A percentile compares a stretch with the other conserved stretches of the same genome.
These are phyloP conservation scores for Lepidocyrtinus sp. DNA, from an alignment of 2,888 invertebrate species.

Conservation along the genomic window DNA sequence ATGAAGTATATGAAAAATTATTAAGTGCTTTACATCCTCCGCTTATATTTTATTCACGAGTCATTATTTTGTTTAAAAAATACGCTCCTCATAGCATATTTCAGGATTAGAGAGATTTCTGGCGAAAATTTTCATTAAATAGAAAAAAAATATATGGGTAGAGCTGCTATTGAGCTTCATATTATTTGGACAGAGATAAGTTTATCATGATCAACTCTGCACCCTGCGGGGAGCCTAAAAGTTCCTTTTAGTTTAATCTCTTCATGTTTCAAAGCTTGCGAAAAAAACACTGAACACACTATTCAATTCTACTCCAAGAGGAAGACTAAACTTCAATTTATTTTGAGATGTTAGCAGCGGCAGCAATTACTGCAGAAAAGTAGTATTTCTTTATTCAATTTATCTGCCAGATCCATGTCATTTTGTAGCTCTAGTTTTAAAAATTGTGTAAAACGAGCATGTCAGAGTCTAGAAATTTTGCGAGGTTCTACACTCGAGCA, in stretches of 20 bases:
- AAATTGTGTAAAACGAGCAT: background rate
- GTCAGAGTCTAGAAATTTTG: too few species aligned
- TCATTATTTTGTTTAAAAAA: constrained; percentile 31
- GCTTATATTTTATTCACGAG: constrained; percentile 54
- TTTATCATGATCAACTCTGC: constrained; percentile 1
- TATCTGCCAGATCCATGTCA: background rate
- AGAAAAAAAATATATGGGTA: background rate
- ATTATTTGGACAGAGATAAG: background rate
- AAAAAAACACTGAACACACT: too few species aligned
- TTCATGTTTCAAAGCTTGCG: too few species aligned
- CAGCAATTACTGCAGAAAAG: background rate
- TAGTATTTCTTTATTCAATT: background rate
- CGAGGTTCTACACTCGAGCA: too few species aligned
- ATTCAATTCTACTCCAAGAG: too few species aligned
- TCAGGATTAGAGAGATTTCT: background rate
- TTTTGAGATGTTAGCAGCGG: background rate
- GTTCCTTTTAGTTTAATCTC: too few species aligned
- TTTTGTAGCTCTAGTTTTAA: background rate
- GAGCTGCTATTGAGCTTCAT: background rate
- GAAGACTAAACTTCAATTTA: too few species aligned
- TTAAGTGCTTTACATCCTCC: background rate
- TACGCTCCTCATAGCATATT: background rate
- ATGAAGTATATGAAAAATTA: constrained; percentile 49
- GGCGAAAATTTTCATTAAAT: background rate
- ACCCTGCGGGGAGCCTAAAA: background rate